Conservation (phyloP, 2,888 invertebrate genomes). For the Thymelicus acteon region DNA sequence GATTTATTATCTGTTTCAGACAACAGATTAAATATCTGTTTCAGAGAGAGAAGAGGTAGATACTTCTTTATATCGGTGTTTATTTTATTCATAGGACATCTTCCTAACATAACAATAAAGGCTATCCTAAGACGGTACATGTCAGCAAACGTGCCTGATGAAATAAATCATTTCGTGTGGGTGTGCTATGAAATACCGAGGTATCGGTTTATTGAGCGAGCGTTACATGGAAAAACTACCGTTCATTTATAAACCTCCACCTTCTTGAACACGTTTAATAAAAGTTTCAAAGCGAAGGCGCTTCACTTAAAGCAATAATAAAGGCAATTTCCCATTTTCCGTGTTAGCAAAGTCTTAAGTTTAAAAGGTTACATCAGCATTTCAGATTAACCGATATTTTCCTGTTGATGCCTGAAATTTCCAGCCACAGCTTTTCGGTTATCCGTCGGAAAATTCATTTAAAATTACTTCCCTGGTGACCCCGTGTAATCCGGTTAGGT, state of each 20-base stretch:
- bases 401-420: constrained; percentile 12
- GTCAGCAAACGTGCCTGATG: too few relatives aligned
- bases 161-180: too few relatives aligned
- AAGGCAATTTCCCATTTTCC: constrained; percentile 10
- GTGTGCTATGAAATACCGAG: too few relatives aligned
- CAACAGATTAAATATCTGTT: too few relatives aligned
- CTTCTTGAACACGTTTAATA: background rate
- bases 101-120: too few relatives aligned
- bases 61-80: too few relatives aligned
- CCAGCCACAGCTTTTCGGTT: background rate
- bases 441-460: constrained; percentile 28
- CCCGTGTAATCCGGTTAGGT: constrained; percentile 1
- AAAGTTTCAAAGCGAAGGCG: background rate
- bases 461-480: constrained; percentile 20
- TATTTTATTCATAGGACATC: too few relatives aligned
- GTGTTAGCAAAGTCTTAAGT: constrained; percentile 7
- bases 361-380: constrained; percentile 10
- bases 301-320: constrained; percentile 6
- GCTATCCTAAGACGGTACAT: too few relatives aligned
- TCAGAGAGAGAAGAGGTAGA: too few relatives aligned
- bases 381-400: constrained; percentile 21
- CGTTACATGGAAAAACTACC: too few relatives aligned
- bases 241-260: background rate
- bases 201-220: too few relatives aligned
- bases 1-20: too few relatives aligned